These are phyloP conservation scores for Platorchestia sp. DNA, from an alignment of 1,140 invertebrate species.

Conservation along the genomic window DNA sequence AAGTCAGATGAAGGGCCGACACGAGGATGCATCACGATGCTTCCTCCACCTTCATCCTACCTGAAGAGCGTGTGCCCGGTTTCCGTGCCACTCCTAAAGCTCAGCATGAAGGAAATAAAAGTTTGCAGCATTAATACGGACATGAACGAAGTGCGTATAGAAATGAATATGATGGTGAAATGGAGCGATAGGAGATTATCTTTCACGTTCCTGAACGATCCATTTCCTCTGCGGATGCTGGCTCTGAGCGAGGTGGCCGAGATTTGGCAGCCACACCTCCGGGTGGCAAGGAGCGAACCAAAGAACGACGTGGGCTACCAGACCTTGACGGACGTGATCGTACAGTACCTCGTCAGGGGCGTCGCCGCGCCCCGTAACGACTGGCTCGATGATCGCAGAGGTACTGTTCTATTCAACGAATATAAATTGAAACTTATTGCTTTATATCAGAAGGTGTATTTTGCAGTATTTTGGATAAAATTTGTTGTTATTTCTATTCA, in stretches of 20 bases:
- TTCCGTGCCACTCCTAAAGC: not conserved
- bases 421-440: not conserved
- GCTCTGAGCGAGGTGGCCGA: too few relatives aligned
- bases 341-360: not conserved
- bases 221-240: not conserved
- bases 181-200: not conserved
- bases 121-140: not conserved
- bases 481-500: too few relatives aligned
- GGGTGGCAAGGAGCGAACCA: not conserved
- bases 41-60: conserved; percentile 3
- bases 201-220: conserved; percentile 19
- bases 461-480: too few relatives aligned
- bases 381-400: not conserved
- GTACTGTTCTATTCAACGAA: not conserved
- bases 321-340: not conserved
- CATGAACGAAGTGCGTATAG: not conserved
- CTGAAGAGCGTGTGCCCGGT: not conserved
- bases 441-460: too few relatives aligned
- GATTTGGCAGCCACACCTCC: not conserved
- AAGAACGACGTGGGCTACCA: not conserved
- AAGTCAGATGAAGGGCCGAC: not conserved
- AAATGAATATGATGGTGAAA: not conserved
- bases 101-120: not conserved
- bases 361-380: not conserved
- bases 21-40: not conserved